A percentile compares a stretch with the other conserved stretches of the same genome.
Conservation (phyloP, 2,113 vertebrate genomes). For the Clupea harengus region DNA sequence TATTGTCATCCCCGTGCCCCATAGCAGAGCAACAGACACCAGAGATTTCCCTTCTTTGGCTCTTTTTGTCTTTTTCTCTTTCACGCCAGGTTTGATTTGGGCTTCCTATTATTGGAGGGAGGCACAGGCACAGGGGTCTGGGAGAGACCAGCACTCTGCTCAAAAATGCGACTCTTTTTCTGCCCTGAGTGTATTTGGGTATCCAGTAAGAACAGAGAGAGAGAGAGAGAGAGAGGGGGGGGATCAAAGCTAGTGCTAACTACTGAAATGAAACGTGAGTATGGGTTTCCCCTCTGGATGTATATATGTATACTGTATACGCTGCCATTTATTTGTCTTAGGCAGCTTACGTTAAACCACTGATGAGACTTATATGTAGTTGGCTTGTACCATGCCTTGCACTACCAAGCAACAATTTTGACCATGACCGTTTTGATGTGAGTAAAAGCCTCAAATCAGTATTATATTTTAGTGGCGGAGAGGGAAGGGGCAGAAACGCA, state of each 20-base stretch:
- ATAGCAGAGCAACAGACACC: constrained; percentile 8
- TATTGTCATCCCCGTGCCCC: constrained; percentile 40
- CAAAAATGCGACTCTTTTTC: constrained; percentile 37
- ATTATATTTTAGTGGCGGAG: constrained; percentile 9
- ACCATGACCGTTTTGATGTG: neutral
- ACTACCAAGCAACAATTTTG: neutral
- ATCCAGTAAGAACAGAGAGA: neutral
- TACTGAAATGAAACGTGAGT: neutral
- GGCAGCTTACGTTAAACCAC: neutral
- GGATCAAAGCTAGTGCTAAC: constrained; percentile 3
- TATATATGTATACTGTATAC: neutral
- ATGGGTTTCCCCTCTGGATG: neutral
- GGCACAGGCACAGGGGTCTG: constrained; percentile 33
- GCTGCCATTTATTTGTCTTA: neutral
- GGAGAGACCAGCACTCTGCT: constrained; percentile 34
- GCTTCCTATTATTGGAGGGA: constrained; percentile 37
- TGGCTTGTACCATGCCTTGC: constrained; percentile 1
- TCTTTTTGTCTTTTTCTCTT: neutral
- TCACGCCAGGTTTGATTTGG: neutral
- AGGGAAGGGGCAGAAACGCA: neutral
- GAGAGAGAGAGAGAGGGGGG: too few species aligned
- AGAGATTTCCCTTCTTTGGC: constrained; percentile 26
- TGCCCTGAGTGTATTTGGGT: constrained; percentile 3
- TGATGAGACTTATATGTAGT: neutral
- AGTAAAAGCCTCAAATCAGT: constrained; percentile 13